Percentiles rank a stretch among this genome's conserved stretches.
phyloP scores from a whole-genome alignment of 2,797 vertebrate genomes.

The Sarcoramphus papa region DNA sequence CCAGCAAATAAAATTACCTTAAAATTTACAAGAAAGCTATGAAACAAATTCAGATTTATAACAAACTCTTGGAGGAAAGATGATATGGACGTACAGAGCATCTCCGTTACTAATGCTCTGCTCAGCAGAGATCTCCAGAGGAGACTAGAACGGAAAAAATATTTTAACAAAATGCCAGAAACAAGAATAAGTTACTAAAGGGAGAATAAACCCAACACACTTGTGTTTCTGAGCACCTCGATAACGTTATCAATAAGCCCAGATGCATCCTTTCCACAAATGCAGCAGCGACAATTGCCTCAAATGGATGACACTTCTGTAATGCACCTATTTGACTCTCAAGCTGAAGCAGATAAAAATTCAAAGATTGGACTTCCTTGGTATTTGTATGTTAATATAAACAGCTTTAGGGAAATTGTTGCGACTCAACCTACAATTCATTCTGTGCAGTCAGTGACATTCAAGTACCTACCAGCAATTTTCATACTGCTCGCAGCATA shows the following conservation, averaged over 20 bases:
- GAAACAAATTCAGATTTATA: neutral
- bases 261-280: slow-evolving; percentile 2
- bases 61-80: neutral
- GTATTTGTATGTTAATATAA: slow-evolving; percentile 43
- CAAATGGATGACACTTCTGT: slow-evolving; percentile 24
- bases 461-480: slow-evolving; percentile 36
- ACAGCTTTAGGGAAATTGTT: slow-evolving; percentile 38
- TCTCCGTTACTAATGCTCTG: neutral
- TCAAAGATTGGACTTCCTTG: slow-evolving; percentile 8
- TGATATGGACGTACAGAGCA: fast-evolving
- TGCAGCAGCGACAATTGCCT: neutral
- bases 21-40: neutral
- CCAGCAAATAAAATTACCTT: neutral
- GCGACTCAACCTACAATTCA: slow-evolving; percentile 1
- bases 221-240: slow-evolving; percentile 38
- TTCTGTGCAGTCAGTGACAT: neutral
- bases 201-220: neutral
- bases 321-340: neutral
- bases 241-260: slow-evolving; percentile 1
- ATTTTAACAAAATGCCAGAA: neutral
- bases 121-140: neutral
- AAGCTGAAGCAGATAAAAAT: slow-evolving; percentile 45
- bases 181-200: neutral
- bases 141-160: neutral
- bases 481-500: neutral